A percentile compares a stretch with the other conserved stretches of the same genome.
Conservation (phyloP, 1,140 invertebrate species). For the Neodiprion fabricii region DNA sequence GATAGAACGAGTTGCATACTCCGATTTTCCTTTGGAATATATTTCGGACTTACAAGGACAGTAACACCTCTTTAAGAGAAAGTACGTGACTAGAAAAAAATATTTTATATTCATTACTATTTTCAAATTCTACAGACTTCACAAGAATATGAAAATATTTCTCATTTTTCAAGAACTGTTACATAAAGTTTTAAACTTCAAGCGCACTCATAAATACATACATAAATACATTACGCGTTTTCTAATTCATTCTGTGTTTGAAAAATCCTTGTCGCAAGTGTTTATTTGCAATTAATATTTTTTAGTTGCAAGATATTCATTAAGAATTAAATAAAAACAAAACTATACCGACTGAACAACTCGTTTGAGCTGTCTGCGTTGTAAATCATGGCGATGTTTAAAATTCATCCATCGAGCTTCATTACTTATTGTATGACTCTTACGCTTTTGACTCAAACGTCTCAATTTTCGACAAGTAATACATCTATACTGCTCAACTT, state of each 20-base stretch:
- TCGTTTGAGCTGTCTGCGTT: conserved; percentile 14
- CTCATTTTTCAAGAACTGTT: too few species aligned
- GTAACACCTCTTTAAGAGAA: conserved; percentile 9
- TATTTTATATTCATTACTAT: too few species aligned
- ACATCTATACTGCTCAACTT: conserved; percentile 12
- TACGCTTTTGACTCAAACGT: conserved; percentile 17
- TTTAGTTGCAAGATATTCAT: background rate
- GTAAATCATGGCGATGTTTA: conserved; percentile 12
- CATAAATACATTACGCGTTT: too few species aligned
- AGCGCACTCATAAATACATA: too few species aligned
- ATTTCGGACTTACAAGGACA: conserved; percentile 14
- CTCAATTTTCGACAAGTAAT: conserved; percentile 17
- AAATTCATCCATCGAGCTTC: conserved; percentile 18
- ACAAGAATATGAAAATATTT: too few species aligned
- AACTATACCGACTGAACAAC: conserved; percentile 17
- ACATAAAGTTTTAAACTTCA: too few species aligned
- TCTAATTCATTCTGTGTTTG: too few species aligned
- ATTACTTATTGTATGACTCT: conserved; percentile 14
- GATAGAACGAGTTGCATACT: conserved; percentile 11
- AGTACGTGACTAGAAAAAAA: background rate
- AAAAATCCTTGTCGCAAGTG: too few species aligned
- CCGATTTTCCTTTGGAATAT: conserved; percentile 8
- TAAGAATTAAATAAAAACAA: conserved; percentile 11
- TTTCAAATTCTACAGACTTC: too few species aligned
- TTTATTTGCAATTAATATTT: too few species aligned